Evolutionary conservation across 1,140 invertebrate genomes (phyloP), one percentile per base, ranked within the genome.

Genomic region (Polypedilum vanderplanki): DNA sequence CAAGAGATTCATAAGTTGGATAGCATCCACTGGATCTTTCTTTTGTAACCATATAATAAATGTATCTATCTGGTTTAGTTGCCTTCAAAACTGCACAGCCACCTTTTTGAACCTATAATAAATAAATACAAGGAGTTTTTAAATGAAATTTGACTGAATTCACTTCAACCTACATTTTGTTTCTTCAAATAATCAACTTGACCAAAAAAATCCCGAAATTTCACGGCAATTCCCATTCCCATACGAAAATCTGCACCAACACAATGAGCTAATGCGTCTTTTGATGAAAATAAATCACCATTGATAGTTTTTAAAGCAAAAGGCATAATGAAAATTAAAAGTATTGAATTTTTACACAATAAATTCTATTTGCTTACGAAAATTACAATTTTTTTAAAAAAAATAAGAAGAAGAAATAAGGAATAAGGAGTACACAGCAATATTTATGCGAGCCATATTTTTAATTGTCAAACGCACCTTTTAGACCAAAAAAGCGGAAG

Each of bases 391-490:
- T 33, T 33, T 33, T 33, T 33, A 33, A 33, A 33, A 12, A 15
- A 57, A 57, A 46, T 46, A 46, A 46, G 1, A 46, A 7, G 41
- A 46, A 46, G 15, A 46, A 10, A 10, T 10, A 46, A 46, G 41
- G 9, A 46, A 8, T 10, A 46, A 57, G 46, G 4, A 57, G 46
- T 12, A 15, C 9, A 2, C 9, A 46, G 8, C 9, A 46, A 46
- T 15, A 70, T 20, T 70, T 70, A 70, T 70, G 9, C 18, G 17
- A 12, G 46, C 15, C 15, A 70, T 70, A 70, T 70, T 70, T 70
- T 70, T 70, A 70, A 70, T 70, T 70, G 65, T 70, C 65, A 70
- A 70, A 22, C 65, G 65, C 65, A 70, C 65, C 65, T 70, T 70
- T 70, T 70, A 9, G 65, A 22, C 0, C 20, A 67, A 70, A 20